Percentiles rank a stretch among this genome's conserved stretches.
These are phyloP conservation scores for Anolis carolinensis DNA, from an alignment of 2,113 vertebrate genomes.

Conservation along the genomic window DNA sequence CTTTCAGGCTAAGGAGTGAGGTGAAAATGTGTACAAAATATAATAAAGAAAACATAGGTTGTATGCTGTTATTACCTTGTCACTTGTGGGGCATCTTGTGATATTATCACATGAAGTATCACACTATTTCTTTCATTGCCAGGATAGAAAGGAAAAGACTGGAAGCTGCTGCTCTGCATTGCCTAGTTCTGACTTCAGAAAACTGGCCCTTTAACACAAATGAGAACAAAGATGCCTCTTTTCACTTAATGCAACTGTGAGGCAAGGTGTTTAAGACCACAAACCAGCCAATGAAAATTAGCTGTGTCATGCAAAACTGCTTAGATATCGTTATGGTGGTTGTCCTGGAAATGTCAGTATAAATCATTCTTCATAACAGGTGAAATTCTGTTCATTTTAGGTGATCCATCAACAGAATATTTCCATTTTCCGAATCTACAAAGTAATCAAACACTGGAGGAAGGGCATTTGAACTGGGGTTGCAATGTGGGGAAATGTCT, in stretches of 20 bases:
- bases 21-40: too few relatives aligned
- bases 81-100: neutral
- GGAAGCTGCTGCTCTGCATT: neutral
- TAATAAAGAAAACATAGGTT: neutral
- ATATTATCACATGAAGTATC: neutral
- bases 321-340: neutral
- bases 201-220: neutral
- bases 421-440: neutral
- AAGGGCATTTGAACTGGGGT: neutral
- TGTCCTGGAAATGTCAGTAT: neutral
- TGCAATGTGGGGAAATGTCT: neutral
- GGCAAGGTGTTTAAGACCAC: neutral
- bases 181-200: neutral
- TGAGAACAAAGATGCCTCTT: neutral
- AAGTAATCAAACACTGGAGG: neutral
- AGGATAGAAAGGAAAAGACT: neutral
- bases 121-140: neutral
- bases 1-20: too few relatives aligned
- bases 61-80: neutral
- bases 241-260: neutral
- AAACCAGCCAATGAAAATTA: neutral
- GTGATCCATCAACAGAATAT: neutral
- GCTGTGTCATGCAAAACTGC: neutral
- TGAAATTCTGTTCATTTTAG: neutral
- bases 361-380: neutral